Base-by-base conservation (phyloP, 2,888 invertebrate genomes). In the Polia nebulosa region DNA sequence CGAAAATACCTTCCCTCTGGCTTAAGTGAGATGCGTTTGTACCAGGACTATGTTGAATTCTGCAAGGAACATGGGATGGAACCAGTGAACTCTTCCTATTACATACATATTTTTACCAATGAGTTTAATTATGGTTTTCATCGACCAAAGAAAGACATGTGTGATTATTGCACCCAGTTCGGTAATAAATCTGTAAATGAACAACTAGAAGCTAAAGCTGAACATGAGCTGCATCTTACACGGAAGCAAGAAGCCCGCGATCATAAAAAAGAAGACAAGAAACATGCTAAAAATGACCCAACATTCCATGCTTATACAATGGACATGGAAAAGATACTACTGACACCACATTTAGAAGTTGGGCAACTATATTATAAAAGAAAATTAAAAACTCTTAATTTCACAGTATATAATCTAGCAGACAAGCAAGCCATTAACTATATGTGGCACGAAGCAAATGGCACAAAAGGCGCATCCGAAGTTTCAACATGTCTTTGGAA, bases 71-170 rank as follows among this genome's bases (percentile, higher is more conserved):
- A 53, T 34, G 52, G 15, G 20, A 20, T 20, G 20, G n/a, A 15
- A 32, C 52, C 20, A 15, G 20, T 34, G 8, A 15, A 13, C n/a
- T 53, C 52, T 20, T 53, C n/a, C 20, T 44, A 44, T 44, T 44
- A 44, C 20, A 44, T 20, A 44, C 20, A 44, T 44, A 44, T 44
- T 44, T 44, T 44, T 41, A 44, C 20, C 20, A 44, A n/a, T 20
- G 44, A 44, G 44, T 44, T 44, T 20, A 44, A 20, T 53, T 49
- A 49, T 27, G 49, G 49, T 27, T 49, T 49, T 27, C 49, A 49
- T 49, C 11, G 34, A 34, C 34, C 34, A 34, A 34, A 34, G 13
- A 34, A 34, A 34, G 34, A 34, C 34, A 2, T 13, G 13, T 34
- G 34, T 34, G 34, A 49, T 49, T 49, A 27, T 27, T 49, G 49